These are phyloP conservation scores for Oenanthe melanoleuca DNA, from an alignment of 2,113 vertebrate genomes.

Conservation along the genomic window DNA sequence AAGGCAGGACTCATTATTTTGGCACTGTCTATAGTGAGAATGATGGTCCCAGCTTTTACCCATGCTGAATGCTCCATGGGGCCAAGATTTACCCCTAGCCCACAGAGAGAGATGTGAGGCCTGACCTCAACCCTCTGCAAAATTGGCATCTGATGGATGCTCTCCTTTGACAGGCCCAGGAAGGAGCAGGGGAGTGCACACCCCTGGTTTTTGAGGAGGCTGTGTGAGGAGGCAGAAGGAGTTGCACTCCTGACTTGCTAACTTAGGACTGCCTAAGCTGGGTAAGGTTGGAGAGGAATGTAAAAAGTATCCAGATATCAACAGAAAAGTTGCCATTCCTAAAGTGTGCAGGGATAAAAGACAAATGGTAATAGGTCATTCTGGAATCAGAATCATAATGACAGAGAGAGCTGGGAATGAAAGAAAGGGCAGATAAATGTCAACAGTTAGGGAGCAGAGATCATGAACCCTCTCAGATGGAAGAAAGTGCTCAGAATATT, in stretches of 20 bases:
- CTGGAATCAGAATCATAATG: slow-evolving; percentile 51
- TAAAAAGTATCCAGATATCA: slow-evolving; percentile 28
- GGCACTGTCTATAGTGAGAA: not conserved
- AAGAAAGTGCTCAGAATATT: slow-evolving; percentile 55
- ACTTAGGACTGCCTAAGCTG: not conserved
- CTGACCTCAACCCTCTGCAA: not conserved
- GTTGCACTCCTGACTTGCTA: not conserved
- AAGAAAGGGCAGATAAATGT: slow-evolving; percentile 71
- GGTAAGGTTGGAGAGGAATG: not conserved
- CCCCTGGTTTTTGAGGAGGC: not conserved
- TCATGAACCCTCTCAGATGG: slow-evolving; percentile 52
- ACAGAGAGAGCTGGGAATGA: slow-evolving; percentile 51
- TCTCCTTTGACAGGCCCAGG: not conserved
- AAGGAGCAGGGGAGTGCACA: not conserved
- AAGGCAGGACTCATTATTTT: not conserved
- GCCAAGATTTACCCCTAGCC: not conserved
- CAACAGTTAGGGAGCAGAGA: slow-evolving; percentile 49
- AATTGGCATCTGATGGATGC: not conserved
- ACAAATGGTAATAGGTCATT: slow-evolving; percentile 46
- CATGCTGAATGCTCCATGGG: not conserved
- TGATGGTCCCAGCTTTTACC: not conserved
- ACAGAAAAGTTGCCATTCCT: slow-evolving; percentile 34
- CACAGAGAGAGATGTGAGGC: not conserved
- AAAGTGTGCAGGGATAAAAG: slow-evolving; percentile 41
- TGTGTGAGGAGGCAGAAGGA: not conserved